phyloP scores from a whole-genome alignment of 1,140 invertebrate genomes.

The Drosophila rufa region DNA sequence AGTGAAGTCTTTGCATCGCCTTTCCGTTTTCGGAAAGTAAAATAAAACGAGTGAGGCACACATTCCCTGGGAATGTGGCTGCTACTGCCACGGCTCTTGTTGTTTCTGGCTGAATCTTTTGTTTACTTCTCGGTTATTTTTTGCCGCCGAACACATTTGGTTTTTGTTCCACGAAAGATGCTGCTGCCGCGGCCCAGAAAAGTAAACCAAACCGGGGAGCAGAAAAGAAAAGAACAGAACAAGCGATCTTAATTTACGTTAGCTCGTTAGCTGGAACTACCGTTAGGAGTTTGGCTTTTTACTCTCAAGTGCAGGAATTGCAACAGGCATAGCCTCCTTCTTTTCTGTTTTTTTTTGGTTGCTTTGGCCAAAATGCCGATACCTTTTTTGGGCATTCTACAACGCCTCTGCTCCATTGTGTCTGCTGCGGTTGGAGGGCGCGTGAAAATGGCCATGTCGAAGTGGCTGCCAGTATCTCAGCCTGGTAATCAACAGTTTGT shows the following conservation, averaged over 20 bases:
- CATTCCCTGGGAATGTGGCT: conserved; percentile 43
- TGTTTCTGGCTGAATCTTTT: conserved; percentile 60
- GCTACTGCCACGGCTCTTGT: conserved; percentile 23
- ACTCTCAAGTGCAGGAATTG: conserved; percentile 51
- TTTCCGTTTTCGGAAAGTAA: conserved; percentile 57
- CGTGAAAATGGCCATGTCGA: conserved; percentile 75
- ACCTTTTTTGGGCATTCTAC: conserved; percentile 80
- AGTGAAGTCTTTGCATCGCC: conserved; percentile 66
- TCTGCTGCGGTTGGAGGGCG: conserved; percentile 61
- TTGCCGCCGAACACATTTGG: conserved; percentile 55
- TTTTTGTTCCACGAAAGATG: conserved; percentile 65
- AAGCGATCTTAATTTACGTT: conserved; percentile 84
- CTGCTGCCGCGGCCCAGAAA: conserved; percentile 40
- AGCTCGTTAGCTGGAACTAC: conserved; percentile 81
- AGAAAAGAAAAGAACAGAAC: conserved; percentile 43
- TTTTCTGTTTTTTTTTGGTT: conserved; percentile 25
- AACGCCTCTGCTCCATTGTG: conserved; percentile 77
- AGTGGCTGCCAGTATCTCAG: conserved; percentile 51
- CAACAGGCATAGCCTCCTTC: conserved; percentile 35
- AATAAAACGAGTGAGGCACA: conserved; percentile 65
- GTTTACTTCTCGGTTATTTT: conserved; percentile 55
- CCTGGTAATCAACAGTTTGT: conserved; percentile 81
- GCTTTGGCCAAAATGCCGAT: conserved; percentile 43
- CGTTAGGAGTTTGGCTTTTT: conserved; percentile 64
- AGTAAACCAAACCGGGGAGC: conserved; percentile 9